Conservation (phyloP, 2,113 vertebrate species). For the Hydropotes inermis region DNA sequence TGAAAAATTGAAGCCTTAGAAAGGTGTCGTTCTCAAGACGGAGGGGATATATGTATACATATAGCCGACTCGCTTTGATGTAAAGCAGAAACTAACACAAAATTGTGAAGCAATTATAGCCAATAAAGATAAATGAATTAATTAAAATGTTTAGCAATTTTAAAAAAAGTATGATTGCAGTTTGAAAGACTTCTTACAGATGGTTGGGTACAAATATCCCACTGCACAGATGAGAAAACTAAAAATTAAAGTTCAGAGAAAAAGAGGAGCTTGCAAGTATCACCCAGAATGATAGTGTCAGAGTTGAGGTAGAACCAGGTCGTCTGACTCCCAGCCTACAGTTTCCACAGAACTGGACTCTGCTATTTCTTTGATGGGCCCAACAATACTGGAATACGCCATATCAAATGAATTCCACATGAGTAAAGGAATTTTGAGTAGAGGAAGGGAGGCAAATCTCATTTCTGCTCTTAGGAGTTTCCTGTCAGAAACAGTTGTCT, state of each 20-base stretch:
- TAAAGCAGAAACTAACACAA: neutral
- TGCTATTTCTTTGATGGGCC: neutral
- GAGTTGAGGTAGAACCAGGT: neutral
- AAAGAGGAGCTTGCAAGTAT: neutral
- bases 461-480: neutral
- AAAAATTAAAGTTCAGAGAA: neutral
- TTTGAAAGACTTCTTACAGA: neutral
- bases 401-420: neutral
- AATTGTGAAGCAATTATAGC: neutral
- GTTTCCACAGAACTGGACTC: neutral
- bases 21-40: neutral
- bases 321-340: neutral
- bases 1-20: neutral
- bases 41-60: neutral
- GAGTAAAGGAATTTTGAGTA: neutral
- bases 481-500: neutral
- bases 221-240: neutral
- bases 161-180: neutral
- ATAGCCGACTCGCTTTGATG: neutral
- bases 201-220: neutral
- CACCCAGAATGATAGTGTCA: neutral
- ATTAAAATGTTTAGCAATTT: neutral
- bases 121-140: neutral
- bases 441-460: neutral
- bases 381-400: neutral